Conservation (phyloP, 2,888 invertebrate species). For the Nomada fucata region DNA sequence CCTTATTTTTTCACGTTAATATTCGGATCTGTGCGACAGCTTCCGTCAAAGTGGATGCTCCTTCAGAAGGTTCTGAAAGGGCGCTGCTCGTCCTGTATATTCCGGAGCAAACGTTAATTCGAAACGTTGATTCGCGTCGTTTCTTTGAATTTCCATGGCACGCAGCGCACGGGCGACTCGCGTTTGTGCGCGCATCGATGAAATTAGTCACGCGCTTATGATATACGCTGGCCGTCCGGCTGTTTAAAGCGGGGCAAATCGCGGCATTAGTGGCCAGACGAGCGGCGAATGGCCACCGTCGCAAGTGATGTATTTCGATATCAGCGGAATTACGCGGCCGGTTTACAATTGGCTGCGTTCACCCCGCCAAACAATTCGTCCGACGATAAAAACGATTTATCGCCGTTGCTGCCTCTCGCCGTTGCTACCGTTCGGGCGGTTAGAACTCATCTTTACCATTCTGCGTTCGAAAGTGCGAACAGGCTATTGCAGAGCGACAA, state of each 20-base stretch:
- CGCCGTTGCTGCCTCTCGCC: not conserved
- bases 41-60: not conserved
- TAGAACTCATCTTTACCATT: not conserved
- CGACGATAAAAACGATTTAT: slow-evolving; percentile 47
- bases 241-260: slow-evolving; percentile 45
- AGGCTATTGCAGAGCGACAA: not conserved
- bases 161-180: not conserved
- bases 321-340: slow-evolving; percentile 51
- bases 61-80: not conserved
- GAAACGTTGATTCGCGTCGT: not conserved
- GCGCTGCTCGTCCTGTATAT: not conserved
- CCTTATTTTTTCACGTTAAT: too few relatives aligned
- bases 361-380: slow-evolving; percentile 25
- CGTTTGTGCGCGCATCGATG: not conserved
- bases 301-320: slow-evolving; percentile 50
- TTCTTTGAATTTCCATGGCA: slow-evolving; percentile 17
- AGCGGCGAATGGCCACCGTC: slow-evolving; percentile 41
- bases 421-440: not conserved
- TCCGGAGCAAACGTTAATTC: too few relatives aligned
- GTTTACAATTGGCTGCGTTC: slow-evolving; percentile 33
- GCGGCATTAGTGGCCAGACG: slow-evolving; percentile 52
- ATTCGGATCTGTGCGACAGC: too few relatives aligned
- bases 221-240: slow-evolving; percentile 13
- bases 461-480: not conserved
- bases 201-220: slow-evolving; percentile 50